Percentiles rank a stretch among this genome's conserved stretches.
Conservation (phyloP, 2,113 vertebrate species). For the Coptodon rendalli region DNA sequence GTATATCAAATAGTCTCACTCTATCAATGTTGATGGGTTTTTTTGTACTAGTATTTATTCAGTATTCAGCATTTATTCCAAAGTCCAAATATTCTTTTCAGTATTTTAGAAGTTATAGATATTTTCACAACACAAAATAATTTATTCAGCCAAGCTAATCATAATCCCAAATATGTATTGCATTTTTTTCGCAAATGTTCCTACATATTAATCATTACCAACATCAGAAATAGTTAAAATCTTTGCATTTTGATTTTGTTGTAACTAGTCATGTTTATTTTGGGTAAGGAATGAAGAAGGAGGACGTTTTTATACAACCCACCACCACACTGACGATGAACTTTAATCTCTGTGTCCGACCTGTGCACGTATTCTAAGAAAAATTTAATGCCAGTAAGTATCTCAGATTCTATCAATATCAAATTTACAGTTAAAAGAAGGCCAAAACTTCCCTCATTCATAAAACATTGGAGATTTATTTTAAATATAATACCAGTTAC, state of each 20-base stretch:
- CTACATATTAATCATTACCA: background rate
- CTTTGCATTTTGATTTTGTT: background rate
- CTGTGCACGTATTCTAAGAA: background rate
- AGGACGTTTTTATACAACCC: background rate
- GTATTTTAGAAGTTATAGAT: background rate
- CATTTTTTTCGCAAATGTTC: accelerated
- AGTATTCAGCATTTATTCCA: background rate
- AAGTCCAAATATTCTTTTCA: background rate
- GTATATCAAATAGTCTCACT: background rate
- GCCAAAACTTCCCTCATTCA: background rate
- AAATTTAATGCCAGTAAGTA: background rate
- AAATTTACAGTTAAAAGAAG: background rate
- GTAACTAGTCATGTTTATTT: background rate
- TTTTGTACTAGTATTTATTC: background rate
- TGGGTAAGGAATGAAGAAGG: background rate
- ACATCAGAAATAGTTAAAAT: background rate
- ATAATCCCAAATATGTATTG: background rate
- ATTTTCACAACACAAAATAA: background rate
- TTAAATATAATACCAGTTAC: background rate
- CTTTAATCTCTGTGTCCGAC: background rate
- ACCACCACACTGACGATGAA: background rate
- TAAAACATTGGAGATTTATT: background rate
- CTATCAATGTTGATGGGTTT: accelerated
- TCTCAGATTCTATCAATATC: background rate
- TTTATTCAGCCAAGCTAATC: background rate